These are phyloP conservation scores for Phalanger gymnotis DNA, from an alignment of 2,797 vertebrate species.

Conservation along the genomic window DNA sequence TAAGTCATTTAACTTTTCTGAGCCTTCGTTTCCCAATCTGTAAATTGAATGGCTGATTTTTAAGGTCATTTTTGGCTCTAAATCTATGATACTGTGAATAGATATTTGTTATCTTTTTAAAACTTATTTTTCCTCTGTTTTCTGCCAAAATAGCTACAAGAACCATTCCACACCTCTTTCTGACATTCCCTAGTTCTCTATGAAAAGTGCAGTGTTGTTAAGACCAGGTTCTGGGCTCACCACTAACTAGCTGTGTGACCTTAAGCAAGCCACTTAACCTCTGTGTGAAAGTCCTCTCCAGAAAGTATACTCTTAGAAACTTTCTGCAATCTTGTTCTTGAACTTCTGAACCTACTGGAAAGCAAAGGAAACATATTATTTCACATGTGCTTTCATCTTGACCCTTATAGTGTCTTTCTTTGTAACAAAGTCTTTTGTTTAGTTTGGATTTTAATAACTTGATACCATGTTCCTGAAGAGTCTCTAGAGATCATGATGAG, in stretches of 20 bases:
- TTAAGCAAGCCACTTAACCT: accelerated
- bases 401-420: not conserved
- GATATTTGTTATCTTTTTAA: not conserved
- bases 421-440: not conserved
- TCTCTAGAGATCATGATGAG: not conserved
- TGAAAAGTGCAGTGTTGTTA: not conserved
- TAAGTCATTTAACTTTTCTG: not conserved
- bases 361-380: not conserved
- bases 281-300: not conserved
- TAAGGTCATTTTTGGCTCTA: not conserved
- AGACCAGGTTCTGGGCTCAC: not conserved
- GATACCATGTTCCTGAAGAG: not conserved
- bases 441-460: not conserved
- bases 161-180: not conserved
- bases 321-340: not conserved
- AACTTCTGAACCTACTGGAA: not conserved
- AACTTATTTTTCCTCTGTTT: not conserved
- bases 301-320: conserved; percentile 32
- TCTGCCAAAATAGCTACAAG: not conserved
- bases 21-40: not conserved
- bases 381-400: not conserved
- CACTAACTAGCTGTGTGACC: not conserved
- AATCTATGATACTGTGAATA: not conserved
- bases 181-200: not conserved
- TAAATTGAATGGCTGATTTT: not conserved